Conservation (phyloP, 2,888 invertebrate genomes). For the Dynastes grantii region DNA sequence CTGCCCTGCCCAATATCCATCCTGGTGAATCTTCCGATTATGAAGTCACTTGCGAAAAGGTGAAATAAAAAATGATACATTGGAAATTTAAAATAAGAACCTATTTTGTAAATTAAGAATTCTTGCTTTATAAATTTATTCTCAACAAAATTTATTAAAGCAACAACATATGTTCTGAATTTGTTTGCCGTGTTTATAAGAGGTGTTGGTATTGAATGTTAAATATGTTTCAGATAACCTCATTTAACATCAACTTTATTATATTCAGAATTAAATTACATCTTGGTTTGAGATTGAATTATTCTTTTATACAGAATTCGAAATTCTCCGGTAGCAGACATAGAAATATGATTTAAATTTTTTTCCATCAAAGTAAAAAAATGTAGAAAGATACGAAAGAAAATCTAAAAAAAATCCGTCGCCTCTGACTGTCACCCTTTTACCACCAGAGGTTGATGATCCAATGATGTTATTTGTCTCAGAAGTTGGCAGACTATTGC, state of each 20-base stretch:
- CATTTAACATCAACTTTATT: neutral
- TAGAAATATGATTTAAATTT: constrained; percentile 1
- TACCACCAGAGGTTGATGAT: constrained; percentile 33
- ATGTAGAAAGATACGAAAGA: constrained; percentile 17
- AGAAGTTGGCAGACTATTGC: constrained; percentile 45
- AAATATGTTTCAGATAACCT: neutral
- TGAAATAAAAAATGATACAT: too few species aligned
- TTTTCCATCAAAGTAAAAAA: constrained; percentile 7
- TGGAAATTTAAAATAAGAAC: too few species aligned
- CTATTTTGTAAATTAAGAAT: too few species aligned
- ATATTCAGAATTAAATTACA: neutral
- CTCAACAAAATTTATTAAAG: too few species aligned
- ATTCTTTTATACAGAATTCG: neutral
- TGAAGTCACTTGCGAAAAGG: too few species aligned
- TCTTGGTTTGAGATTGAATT: neutral
- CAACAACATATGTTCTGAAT: neutral
- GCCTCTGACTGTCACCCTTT: constrained; percentile 6
- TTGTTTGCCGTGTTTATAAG: too few species aligned
- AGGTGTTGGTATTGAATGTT: neutral
- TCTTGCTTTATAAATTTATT: too few species aligned
- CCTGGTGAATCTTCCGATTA: too few species aligned
- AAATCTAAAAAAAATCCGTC: constrained; percentile 6
- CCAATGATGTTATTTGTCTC: constrained; percentile 46
- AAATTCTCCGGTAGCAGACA: neutral
- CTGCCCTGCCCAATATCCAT: too few species aligned